Evolutionary conservation across 2,113 vertebrate genomes (phyloP).

Genomic region (Octodon degus): DNA sequence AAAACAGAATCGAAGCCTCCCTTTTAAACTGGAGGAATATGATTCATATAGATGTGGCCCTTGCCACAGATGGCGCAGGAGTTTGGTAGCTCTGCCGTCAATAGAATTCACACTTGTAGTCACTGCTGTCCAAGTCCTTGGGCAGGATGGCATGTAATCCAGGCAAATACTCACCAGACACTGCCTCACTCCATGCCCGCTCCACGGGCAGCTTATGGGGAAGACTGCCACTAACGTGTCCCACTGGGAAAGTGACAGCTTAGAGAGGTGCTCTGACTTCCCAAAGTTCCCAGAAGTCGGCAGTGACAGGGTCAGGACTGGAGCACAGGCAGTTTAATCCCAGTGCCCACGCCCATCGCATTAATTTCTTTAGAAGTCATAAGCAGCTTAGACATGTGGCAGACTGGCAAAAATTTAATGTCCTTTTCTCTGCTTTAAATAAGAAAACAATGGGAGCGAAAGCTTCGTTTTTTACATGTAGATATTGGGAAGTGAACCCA

Average conservation of each 20-base stretch:
- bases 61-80: neutral
- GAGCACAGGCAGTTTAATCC: neutral
- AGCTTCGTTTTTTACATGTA: neutral
- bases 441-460: neutral
- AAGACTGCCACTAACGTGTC: neutral
- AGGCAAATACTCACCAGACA: neutral
- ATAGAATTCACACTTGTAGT: rapidly evolving
- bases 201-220: neutral
- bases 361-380: neutral
- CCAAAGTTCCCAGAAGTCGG: neutral
- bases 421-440: neutral
- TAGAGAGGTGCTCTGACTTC: neutral
- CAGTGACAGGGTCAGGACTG: too few species aligned
- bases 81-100: neutral
- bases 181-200: neutral
- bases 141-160: rapidly evolving
- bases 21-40: neutral
- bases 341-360: neutral
- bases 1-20: neutral
- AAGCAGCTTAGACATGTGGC: neutral
- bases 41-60: neutral
- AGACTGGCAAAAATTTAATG: neutral
- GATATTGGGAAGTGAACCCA: neutral
- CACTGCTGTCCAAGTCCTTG: neutral
- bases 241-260: neutral